Conservation (phyloP, 2,113 vertebrate genomes). For the Myiozetetes cayanensis region DNA sequence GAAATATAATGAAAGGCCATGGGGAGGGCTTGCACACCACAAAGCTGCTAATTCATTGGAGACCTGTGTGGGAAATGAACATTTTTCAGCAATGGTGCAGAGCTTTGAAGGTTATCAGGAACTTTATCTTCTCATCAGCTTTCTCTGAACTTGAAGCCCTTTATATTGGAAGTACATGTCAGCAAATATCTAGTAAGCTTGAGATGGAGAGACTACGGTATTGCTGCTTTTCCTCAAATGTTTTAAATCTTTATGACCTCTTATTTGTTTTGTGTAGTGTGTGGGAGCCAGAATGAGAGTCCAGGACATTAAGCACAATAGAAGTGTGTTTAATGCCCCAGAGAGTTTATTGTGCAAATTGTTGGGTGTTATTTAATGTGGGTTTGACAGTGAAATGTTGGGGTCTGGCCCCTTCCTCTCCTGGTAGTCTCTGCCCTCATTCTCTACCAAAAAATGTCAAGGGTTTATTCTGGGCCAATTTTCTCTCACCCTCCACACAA, state of each 20-base stretch:
- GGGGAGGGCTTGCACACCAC: background rate
- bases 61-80: background rate
- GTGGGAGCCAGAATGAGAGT: background rate
- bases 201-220: background rate
- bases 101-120: conserved; percentile 33
- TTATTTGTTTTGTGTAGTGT: background rate
- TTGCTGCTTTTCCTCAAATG: background rate
- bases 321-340: fast-evolving
- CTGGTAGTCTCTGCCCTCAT: too few relatives aligned
- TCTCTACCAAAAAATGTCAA: too few relatives aligned
- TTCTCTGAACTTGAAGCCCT: background rate
- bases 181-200: background rate
- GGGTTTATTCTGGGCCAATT: too few relatives aligned
- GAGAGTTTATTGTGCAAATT: background rate
- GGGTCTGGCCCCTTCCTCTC: too few relatives aligned
- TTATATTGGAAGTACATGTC: background rate
- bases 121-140: background rate
- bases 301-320: background rate
- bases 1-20: conserved; percentile 30
- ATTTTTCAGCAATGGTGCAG: background rate
- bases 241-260: background rate
- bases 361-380: background rate
- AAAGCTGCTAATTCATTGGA: conserved; percentile 21
- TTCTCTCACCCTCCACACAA: too few relatives aligned
- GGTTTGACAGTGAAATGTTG: background rate